These are phyloP conservation scores for Gouania willdenowi DNA, from an alignment of 2,797 vertebrate species.

Conservation along the genomic window DNA sequence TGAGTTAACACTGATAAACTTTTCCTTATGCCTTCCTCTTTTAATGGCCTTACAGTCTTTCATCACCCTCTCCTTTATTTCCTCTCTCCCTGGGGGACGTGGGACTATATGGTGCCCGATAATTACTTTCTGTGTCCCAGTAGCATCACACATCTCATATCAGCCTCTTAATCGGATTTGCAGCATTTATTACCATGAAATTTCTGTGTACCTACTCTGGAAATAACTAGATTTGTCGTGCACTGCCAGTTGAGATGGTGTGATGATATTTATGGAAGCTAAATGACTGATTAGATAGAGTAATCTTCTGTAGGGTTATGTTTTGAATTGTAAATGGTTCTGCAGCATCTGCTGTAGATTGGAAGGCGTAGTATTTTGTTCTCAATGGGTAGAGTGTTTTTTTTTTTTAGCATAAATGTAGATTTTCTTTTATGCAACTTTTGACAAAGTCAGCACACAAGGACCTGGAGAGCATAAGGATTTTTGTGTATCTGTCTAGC, in stretches of 20 bases:
- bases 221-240: slow-evolving; percentile 38
- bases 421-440: slow-evolving; percentile 36
- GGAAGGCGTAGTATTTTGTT: slow-evolving; percentile 1
- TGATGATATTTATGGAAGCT: slow-evolving; percentile 51
- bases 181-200: slow-evolving; percentile 57
- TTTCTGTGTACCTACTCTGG: slow-evolving; percentile 27
- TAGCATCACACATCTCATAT: slow-evolving; percentile 32
- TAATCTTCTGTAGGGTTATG: slow-evolving; percentile 34
- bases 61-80: not conserved
- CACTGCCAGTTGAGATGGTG: slow-evolving; percentile 23
- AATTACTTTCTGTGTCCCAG: slow-evolving; percentile 51
- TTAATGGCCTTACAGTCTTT: slow-evolving; percentile 1
- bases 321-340: slow-evolving; percentile 36
- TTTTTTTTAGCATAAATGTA: slow-evolving; percentile 44
- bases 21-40: slow-evolving; percentile 2
- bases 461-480: slow-evolving; percentile 8
- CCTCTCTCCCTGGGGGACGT: slow-evolving; percentile 21
- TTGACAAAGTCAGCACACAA: slow-evolving; percentile 29
- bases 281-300: slow-evolving; percentile 52
- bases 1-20: slow-evolving; percentile 24
- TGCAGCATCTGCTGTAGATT: slow-evolving; percentile 28
- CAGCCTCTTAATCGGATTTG: slow-evolving; percentile 54
- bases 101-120: slow-evolving; percentile 30
- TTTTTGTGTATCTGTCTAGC: not conserved
- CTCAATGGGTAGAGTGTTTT: slow-evolving; percentile 19